Evolutionary conservation across 2,797 vertebrate species (phyloP), one percentile per base, ranked within the genome.

Genomic region (Tangara arthus): DNA sequence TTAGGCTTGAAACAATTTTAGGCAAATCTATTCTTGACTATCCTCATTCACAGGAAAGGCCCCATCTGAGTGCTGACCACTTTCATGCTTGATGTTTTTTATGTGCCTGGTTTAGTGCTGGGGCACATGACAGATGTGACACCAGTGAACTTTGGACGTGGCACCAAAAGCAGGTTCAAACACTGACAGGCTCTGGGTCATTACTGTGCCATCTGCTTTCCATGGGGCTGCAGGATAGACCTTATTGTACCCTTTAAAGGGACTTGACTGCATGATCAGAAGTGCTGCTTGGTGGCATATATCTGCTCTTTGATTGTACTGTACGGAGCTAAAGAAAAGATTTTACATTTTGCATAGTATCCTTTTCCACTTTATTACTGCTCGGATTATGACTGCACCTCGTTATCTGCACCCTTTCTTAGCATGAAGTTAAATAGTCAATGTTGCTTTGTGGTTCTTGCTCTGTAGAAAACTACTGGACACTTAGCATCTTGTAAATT

Each of bases 21-120:
- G 47, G 59, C 61, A 91, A 82, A 61, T 12, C 15, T 50, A 60
- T 84, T 89, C 53, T 28, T 26, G 42, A 49, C 60, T 71, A 4
- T 15, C 47, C 80, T 59, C 39, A 8, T 27, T 87, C 55, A 26
- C 34, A 72, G 79, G 77, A 84, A 65, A 60, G 61, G 49, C 46
- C 42, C 23, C 18, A 12, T 65, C 19, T 94, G 89, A 87, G 35
- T 90, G 11, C 35, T 60, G 71, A 23, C 26, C 61, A 64, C 60
- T 91, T 92, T 41, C 20, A 21, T 56, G 92, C 50, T 21, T 47
- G 61, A 15, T 75, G 75, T 69, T 90, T 90, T 90, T 87, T 35
- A n/a, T 27, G 89, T 63, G 41, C 15, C 75, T 47, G 1, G 0
- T 92, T 89, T 80, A n/a, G 66, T 47, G 84, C 42, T 53, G 14